Evolutionary conservation across 2,113 vertebrate genomes (phyloP), one percentile per base, ranked within the genome.

Genomic region (Brachionichthys hirsutus): DNA sequence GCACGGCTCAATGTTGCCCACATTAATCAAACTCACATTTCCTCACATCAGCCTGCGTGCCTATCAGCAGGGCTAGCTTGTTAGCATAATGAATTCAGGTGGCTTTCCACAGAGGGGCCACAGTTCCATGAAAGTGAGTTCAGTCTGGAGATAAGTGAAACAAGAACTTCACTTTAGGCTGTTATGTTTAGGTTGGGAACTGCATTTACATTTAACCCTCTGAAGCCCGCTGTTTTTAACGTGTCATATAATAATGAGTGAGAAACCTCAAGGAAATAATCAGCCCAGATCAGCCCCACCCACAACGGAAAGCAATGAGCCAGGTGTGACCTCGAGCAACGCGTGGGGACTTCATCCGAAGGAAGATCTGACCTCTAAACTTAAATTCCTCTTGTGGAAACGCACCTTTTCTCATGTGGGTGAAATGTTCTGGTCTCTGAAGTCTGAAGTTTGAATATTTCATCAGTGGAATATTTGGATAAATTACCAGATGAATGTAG

Each of bases 21-120:
- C 87, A 90, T 90, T 90, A 91, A 92, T 92, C 89, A 89, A 81
- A 71, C 74, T 79, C 84, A 73, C 89, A 88, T 90, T 89, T 90
- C 83, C 86, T 90, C 77, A 73, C 78, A 85, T 90, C 83, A 89
- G 76, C 71, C 78, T 0, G 53, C 11, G 56, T 76, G 86, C 85
- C 84, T 67, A 78, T 91, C 87, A 88, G 78, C 71, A 35, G 24
- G 55, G 54, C 74, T 24, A 60, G 75, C 77, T 80, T 30, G 74
- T 91, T 89, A 88, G 80, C 87, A 85, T 90, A 87, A 89, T 89
- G 84, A 73, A 85, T 84, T 86, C 88, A 85, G 85, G 74, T 81
- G 77, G 67, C 58, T 79, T 70, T 75, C 66, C 69, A 87, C 75
- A 83, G 70, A 85, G 78, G 36, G 70, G 47, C 66, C 77, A 52